Evolutionary conservation across 2,797 vertebrate genomes (phyloP), one percentile per base, ranked within the genome.

Genomic region (Takifugu rubripes): DNA sequence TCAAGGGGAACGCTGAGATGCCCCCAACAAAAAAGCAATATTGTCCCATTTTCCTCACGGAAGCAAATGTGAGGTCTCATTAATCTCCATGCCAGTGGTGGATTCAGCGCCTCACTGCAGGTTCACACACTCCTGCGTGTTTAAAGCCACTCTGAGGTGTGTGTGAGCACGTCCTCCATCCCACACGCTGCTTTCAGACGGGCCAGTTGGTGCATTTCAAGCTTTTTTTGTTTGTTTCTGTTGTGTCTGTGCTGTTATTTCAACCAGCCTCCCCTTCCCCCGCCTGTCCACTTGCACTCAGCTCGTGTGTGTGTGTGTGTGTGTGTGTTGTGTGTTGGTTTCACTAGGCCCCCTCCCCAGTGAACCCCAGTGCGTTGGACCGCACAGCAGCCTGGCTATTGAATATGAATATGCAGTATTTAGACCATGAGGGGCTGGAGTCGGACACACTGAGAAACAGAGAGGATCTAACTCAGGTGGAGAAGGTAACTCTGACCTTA

Each of bases 371-470:
- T 94, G 96, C 96, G 84, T 88, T 99, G 95, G 97, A 99, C 92
- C 97, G 97, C 90, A 99, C 97, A 62, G 97, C 97, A 71, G 97
- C 97, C 88, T 99, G 97, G 97, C 94, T 99, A 79, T 94, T 99
- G 95, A 98, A 96, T 92, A 96, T 98, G 96, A 98, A 98, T 88
- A 92, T 96, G 89, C 96, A 96, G 88, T 96, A 94, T 92, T 93
- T 98, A 94, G 96, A 98, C 93, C 96, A 95, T 90, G 95, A 96
- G 90, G 91, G 91, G 84, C 89, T 89, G 92, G 95, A 96, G 90
- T 88, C 94, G 79, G 94, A 95, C 82, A 93, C 93, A 90, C 95
- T 95, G 90, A 94, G 94, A 92, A 93, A 91, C 95, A 97, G 95
- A 91, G 96, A 96, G 72, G 95, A 98, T 89, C 93, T 95, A 89